Evolutionary conservation across 2,888 invertebrate species (phyloP).

Genomic region (Rapana venosa): DNA sequence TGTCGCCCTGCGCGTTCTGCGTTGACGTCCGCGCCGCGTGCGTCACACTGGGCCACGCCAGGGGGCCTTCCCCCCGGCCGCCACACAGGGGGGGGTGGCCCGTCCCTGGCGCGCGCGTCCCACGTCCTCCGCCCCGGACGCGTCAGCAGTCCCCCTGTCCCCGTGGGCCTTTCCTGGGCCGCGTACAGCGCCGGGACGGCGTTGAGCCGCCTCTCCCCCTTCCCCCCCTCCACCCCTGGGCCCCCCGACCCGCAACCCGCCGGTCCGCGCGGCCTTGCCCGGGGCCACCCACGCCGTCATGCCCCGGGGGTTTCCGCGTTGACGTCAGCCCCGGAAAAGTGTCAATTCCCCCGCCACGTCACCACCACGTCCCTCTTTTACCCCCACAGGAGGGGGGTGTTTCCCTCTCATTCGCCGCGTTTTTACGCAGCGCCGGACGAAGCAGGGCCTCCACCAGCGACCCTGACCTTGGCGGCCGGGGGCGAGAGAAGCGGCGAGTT

Average conservation of each 20-base stretch:
- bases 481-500: conserved; percentile 2
- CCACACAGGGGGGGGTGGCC: not conserved
- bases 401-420: not conserved
- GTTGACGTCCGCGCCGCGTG: conserved; percentile 7
- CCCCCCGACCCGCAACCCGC: not conserved
- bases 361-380: not conserved
- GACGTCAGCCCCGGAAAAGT: not conserved
- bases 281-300: not conserved
- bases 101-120: conserved; percentile 5
- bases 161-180: not conserved
- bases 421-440: not conserved
- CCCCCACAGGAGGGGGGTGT: conserved; percentile 12
- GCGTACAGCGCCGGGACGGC: not conserved
- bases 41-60: not conserved
- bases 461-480: not conserved
- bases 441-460: not conserved
- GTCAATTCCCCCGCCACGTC: not conserved
- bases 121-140: not conserved
- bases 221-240: not conserved
- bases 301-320: no score
- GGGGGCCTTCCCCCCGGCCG: not conserved
- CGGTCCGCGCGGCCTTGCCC: not conserved
- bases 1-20: no score
- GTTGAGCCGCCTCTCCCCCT: not conserved
- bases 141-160: not conserved